A percentile compares a stretch with the other conserved stretches of the same genome.
Evolutionary conservation across 2,888 invertebrate species (phyloP).

Genomic region (Chrysopilus asiliformis): DNA sequence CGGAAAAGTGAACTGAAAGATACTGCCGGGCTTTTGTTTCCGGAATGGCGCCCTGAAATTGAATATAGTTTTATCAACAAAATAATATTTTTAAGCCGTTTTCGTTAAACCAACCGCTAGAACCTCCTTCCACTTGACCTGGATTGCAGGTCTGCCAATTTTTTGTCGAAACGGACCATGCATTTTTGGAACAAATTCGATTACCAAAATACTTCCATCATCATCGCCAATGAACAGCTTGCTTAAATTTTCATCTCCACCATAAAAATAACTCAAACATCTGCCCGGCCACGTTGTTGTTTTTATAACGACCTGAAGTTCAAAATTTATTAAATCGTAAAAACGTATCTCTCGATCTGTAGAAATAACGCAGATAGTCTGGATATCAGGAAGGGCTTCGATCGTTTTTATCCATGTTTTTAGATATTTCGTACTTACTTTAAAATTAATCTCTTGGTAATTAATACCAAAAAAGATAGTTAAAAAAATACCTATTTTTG

Average conservation of each 20-base stretch:
- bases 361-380: slow-evolving; percentile 62
- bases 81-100: not conserved
- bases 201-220: slow-evolving; percentile 52
- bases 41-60: no score
- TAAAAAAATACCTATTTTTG: slow-evolving; percentile 52
- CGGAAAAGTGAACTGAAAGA: slow-evolving; percentile 8
- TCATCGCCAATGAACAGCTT: slow-evolving; percentile 60
- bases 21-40: not conserved
- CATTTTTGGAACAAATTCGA: slow-evolving; percentile 46
- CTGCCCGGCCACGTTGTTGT: slow-evolving; percentile 37
- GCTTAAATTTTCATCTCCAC: slow-evolving; percentile 20
- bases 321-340: slow-evolving; percentile 66
- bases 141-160: slow-evolving; percentile 45
- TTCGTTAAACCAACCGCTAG: slow-evolving; percentile 31
- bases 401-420: slow-evolving; percentile 62
- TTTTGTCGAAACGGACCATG: slow-evolving; percentile 59
- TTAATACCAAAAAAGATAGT: slow-evolving; percentile 16
- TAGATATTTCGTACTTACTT: slow-evolving; percentile 3
- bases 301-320: slow-evolving; percentile 53
- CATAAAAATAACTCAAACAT: slow-evolving; percentile 27
- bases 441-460: not conserved
- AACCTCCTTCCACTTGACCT: slow-evolving; percentile 45
- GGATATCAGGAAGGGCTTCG: slow-evolving; percentile 60
- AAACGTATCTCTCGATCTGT: slow-evolving; percentile 66
- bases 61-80: not conserved